A percentile compares a stretch with the other conserved stretches of the same genome.
Conservation (phyloP, 92 coral and sea anemone genomes). For the Epizoanthus ramosus region DNA sequence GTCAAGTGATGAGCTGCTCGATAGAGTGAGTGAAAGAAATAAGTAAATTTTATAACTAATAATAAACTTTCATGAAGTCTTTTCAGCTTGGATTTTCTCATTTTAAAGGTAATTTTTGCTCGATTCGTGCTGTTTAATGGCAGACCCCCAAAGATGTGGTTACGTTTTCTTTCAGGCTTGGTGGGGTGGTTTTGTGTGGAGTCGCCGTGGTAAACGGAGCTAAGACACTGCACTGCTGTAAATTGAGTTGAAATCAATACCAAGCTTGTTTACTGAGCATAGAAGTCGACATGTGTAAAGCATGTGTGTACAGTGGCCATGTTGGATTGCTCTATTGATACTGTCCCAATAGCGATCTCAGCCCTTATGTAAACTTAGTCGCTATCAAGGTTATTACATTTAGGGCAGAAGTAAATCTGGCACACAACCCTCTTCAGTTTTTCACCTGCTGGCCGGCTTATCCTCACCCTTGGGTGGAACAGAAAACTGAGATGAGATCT, state of each 20-base stretch:
- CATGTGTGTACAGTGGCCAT: conserved; percentile 46
- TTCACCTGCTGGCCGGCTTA: conserved; percentile 40
- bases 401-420: conserved; percentile 40
- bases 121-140: not conserved
- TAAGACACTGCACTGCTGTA: conserved; percentile 17
- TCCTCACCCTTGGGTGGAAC: conserved; percentile 11
- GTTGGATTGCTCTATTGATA: conserved; percentile 42
- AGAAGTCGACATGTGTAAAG: conserved; percentile 37
- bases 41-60: not conserved
- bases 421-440: conserved; percentile 40
- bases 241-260: conserved; percentile 42
- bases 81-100: not conserved
- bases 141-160: not conserved
- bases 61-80: conserved; percentile 23
- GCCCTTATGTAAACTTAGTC: conserved; percentile 40
- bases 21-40: conserved; percentile 37
- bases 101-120: not conserved
- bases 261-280: conserved; percentile 36
- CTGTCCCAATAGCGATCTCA: conserved; percentile 44
- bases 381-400: conserved; percentile 44
- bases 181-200: not conserved
- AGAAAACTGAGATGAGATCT: conserved; percentile 13
- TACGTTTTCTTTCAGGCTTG: not conserved
- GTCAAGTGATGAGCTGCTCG: conserved; percentile 13
- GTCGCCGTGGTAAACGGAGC: not conserved